These are phyloP conservation scores for Phasianus colchicus DNA, from an alignment of 2,113 vertebrate species.

Conservation along the genomic window DNA sequence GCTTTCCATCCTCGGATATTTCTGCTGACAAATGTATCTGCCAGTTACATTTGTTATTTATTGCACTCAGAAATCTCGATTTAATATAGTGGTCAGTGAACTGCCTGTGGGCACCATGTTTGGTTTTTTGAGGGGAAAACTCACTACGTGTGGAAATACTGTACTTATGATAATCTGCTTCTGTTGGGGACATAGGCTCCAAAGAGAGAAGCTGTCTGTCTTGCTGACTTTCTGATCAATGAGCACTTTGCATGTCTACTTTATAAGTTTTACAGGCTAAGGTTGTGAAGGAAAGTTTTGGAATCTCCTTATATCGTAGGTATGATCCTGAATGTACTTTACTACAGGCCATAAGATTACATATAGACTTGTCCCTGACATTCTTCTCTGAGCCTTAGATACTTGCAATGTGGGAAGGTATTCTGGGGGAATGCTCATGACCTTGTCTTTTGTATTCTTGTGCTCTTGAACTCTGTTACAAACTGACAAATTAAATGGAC, in stretches of 20 bases:
- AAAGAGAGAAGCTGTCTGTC: not conserved
- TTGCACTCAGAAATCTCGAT: not conserved
- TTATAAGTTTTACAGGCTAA: not conserved
- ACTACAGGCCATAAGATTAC: not conserved
- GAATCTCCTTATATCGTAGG: not conserved
- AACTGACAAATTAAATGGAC: not conserved
- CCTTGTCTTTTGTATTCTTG: not conserved
- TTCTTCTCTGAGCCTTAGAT: not conserved
- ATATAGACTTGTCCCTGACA: not conserved
- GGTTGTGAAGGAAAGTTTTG: not conserved
- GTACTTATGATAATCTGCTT: not conserved
- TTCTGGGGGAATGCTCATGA: accelerated
- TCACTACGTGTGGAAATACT: not conserved
- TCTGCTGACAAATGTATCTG: not conserved
- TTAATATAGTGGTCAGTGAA: not conserved
- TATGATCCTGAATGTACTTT: not conserved
- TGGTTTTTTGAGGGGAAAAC: accelerated
- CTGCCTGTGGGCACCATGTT: not conserved
- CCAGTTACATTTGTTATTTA: not conserved
- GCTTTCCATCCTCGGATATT: not conserved
- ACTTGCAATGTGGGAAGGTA: not conserved
- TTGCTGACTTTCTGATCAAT: not conserved
- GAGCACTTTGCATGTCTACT: not conserved
- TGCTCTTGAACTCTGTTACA: not conserved
- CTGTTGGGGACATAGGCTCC: not conserved